Evolutionary conservation across 2,888 invertebrate genomes (phyloP), one percentile per base, ranked within the genome.

Genomic region (Drosophila mulleri): DNA sequence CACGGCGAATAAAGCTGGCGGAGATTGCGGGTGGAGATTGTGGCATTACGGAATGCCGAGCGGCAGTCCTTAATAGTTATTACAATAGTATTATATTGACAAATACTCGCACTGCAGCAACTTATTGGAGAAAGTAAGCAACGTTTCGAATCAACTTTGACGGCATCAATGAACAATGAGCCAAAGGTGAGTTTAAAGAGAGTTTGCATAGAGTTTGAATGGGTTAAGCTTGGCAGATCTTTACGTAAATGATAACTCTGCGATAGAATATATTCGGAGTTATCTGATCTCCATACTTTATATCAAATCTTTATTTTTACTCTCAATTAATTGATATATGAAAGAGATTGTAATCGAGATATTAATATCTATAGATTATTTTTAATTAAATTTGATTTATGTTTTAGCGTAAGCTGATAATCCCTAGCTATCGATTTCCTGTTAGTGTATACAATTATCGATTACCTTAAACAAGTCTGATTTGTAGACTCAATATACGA

Each of bases 1-100:
- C 39, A 20, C 58, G 16, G 52, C 18, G 47, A 62, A 58, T 59
- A 66, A 66, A 57, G 47, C 20, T 39, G 23, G 37, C 68, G 42
- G 11, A 50, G n/a, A 66, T 65, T 65, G 50, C 45, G 35, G 35
- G 45, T 44, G 42, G 14, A 44, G 50, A 65, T 54, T 41, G 54
- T 2, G 23, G 29, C 32, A 39, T 54, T 39, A 39, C 37, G 37
- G 37, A 16, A 53, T 20, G 53, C 53, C 23, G 11, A 23, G 23
- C 11, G 39, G 32, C 23, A 12, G 35, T 50, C 41, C 64, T 65
- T 35, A 41, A 39, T 39, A 54, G 54, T 23, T 37, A 37, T 37
- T 37, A 53, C 52, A 53, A 32, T 32, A 37, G 9, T 53, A 37
- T 23, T 53, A 37, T 23, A 20, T 23, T 18, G 12, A 35, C 35